Evolutionary conservation across 2,113 vertebrate genomes (phyloP).

Genomic region (Mesitornis unicolor): DNA sequence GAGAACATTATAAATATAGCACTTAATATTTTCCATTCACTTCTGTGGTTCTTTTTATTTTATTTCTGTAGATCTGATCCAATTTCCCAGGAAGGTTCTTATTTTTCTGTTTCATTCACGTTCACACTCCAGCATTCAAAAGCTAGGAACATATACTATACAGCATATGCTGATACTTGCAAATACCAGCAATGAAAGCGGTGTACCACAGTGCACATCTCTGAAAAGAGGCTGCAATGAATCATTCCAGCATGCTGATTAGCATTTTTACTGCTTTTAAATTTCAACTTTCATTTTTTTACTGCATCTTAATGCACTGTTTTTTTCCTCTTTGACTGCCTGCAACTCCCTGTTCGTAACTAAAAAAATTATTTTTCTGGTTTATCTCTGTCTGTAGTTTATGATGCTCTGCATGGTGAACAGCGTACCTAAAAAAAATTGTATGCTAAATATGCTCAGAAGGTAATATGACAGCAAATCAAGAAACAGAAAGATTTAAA

Average conservation of each 20-base stretch:
- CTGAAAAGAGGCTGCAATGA: background rate
- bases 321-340: conserved; percentile 3
- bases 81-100: background rate
- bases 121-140: background rate
- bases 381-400: conserved; percentile 33
- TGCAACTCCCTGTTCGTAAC: background rate
- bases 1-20: background rate
- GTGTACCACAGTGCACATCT: background rate
- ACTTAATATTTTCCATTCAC: background rate
- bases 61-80: background rate
- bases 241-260: conserved; percentile 23
- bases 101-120: background rate
- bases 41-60: background rate
- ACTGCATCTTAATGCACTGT: conserved; percentile 8
- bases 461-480: conserved; percentile 5
- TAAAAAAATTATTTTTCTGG: conserved; percentile 11
- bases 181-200: background rate
- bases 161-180: conserved; percentile 15
- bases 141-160: background rate
- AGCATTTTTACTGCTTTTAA: conserved; percentile 40
- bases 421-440: conserved; percentile 19
- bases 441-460: conserved; percentile 28
- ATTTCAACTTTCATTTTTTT: conserved; percentile 26
- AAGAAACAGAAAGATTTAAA: conserved; percentile 31
- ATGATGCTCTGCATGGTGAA: background rate